Base-by-base conservation (phyloP, 2,113 vertebrate species). In the Himantopus leucocephalus region DNA sequence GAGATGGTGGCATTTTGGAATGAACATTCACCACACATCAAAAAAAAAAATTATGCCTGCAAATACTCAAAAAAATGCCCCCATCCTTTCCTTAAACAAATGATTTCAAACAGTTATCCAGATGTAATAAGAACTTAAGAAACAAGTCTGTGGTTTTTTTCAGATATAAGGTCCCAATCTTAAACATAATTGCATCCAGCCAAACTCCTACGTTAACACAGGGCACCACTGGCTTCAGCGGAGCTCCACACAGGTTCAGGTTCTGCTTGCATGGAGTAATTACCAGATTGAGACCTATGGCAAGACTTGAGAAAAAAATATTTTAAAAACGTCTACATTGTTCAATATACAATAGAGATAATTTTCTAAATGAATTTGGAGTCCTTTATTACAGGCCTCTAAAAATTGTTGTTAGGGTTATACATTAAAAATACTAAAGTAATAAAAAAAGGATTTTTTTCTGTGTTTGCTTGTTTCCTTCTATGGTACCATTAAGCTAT, bases 401-500 rank as follows among this genome's bases (percentile, higher is more conserved):
- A 96, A 94, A 95, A 97, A 50, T 32, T 93, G 78, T 56, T 95
- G 96, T 98, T 98, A 98, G 95, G 97, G 93, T 97, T 98, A 98
- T 86, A 97, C 94, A 97, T 95, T 77, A 93, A 97, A 98, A 98
- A 97, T 58, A 78, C 97, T 98, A 98, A 94, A 96, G 96, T 94
- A 97, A 98, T 96, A 95, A 93, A 92, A 73, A 88, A 71, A 4
- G 1, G 0, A 1, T 68, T 88, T 81, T 94, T 91, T 78, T 80
- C 72, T 93, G 87, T 96, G 93, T 95, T 88, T 95, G 90, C 62
- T 97, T 95, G 74, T 93, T 97, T 97, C 88, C 89, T 96, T 96
- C 98, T 98, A 98, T 95, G 55, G 77, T 97, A 88, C 92, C 98
- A 97, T 98, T 98, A 98, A 98, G 91, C 98, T 98, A 98, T 97